These are phyloP conservation scores for Rhea americana DNA, from an alignment of 2,113 vertebrate species.

Conservation along the genomic window DNA sequence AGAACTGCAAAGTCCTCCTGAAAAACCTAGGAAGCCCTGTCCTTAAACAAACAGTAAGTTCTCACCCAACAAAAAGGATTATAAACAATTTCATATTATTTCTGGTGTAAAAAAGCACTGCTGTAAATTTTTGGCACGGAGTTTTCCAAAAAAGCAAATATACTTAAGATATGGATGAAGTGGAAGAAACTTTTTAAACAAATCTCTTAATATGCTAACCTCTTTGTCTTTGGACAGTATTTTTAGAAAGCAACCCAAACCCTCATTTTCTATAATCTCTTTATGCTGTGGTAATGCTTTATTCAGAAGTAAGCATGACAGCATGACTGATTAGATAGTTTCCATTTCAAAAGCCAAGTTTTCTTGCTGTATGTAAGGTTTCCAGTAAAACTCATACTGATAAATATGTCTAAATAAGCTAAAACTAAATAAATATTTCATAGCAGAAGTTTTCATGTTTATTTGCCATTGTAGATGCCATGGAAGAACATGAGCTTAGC, in stretches of 20 bases:
- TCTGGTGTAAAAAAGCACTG: neutral
- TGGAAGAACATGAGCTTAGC: neutral
- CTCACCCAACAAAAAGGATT: neutral
- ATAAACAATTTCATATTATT: neutral
- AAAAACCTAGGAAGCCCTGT: rapidly evolving
- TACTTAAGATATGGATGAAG: neutral
- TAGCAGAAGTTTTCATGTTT: neutral
- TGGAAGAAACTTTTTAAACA: constrained; percentile 39
- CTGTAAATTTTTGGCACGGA: neutral
- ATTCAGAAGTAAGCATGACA: constrained; percentile 40
- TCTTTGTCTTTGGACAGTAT: constrained; percentile 37
- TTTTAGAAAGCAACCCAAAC: constrained; percentile 44
- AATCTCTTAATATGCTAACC: constrained; percentile 29
- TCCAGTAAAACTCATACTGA: constrained; percentile 2
- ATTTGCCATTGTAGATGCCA: neutral
- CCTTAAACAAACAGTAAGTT: neutral
- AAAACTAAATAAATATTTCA: neutral
- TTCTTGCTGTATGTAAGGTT: constrained; percentile 1
- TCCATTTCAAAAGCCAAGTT: constrained; percentile 29
- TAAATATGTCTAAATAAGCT: constrained; percentile 20
- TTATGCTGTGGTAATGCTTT: constrained; percentile 42
- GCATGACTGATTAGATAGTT: neutral
- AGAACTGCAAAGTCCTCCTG: neutral
- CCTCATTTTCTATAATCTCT: constrained; percentile 18
- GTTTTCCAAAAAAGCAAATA: constrained; percentile 10